These are phyloP conservation scores for Rana temporaria DNA, from an alignment of 2,113 vertebrate genomes.

Conservation along the genomic window DNA sequence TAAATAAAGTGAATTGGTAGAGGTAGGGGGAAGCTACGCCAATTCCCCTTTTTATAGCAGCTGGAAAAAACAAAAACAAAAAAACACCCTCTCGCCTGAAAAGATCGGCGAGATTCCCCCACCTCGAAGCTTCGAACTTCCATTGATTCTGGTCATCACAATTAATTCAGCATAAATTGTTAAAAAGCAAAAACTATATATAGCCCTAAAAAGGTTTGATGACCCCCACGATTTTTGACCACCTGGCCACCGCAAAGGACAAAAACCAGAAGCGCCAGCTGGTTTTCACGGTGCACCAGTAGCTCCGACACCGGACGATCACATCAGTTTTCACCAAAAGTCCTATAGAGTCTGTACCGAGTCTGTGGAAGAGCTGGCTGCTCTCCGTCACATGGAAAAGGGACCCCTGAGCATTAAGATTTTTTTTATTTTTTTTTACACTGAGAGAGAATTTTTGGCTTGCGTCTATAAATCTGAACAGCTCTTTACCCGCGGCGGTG, in stretches of 20 bases:
- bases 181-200: constrained; percentile 40
- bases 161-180: constrained; percentile 9
- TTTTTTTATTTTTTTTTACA: constrained; percentile 3
- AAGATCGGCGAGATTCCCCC: not conserved
- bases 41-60: constrained; percentile 14
- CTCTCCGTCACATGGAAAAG: constrained; percentile 33
- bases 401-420: constrained; percentile 42
- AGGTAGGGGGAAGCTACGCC: constrained; percentile 1
- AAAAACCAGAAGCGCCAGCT: constrained; percentile 46
- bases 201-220: constrained; percentile 47
- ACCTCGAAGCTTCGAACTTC: constrained; percentile 1
- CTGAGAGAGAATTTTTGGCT: constrained; percentile 40
- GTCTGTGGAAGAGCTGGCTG: constrained; percentile 24
- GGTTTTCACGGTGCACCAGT: constrained; percentile 24
- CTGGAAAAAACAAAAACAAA: not conserved
- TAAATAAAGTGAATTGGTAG: constrained; percentile 6
- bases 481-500: not conserved
- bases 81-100: not conserved
- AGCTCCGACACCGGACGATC: constrained; percentile 10
- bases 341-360: constrained; percentile 40
- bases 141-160: not conserved
- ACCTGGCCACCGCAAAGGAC: constrained; percentile 31
- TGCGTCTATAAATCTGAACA: constrained; percentile 26
- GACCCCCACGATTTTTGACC: constrained; percentile 15
- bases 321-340: not conserved